Evolutionary conservation across 2,113 vertebrate species (phyloP).

Genomic region (Zosterops lateralis): DNA sequence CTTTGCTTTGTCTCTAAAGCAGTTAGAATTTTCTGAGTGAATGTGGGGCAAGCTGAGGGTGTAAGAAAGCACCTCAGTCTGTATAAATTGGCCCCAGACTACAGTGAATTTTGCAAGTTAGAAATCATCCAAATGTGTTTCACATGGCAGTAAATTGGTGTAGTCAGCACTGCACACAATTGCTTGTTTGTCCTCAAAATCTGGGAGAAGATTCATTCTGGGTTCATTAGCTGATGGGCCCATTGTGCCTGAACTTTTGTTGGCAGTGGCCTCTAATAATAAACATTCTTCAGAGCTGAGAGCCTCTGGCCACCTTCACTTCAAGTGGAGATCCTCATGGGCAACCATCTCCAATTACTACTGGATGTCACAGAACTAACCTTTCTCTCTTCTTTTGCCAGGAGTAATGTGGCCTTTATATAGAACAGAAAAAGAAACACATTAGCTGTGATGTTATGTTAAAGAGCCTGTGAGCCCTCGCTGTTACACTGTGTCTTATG

Average conservation of each 20-base stretch:
- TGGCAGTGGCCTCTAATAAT: neutral
- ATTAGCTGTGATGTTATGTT: neutral
- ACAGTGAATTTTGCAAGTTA: neutral
- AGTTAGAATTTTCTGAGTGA: neutral
- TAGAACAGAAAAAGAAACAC: neutral
- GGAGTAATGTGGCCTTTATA: neutral
- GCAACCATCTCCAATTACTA: neutral
- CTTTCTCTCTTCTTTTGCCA: neutral
- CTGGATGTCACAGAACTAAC: neutral
- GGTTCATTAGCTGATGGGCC: slow-evolving; percentile 8
- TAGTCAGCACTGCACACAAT: neutral
- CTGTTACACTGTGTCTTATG: neutral
- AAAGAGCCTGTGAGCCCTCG: neutral
- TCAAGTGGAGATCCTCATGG: neutral
- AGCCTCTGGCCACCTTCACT: neutral
- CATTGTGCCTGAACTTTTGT: neutral
- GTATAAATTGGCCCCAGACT: neutral
- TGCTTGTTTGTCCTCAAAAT: neutral
- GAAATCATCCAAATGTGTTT: slow-evolving; percentile 8
- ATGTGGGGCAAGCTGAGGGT: neutral
- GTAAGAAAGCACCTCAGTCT: neutral
- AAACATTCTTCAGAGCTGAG: neutral
- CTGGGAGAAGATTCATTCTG: neutral
- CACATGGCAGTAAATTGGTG: neutral
- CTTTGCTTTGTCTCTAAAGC: neutral